Percentiles rank a stretch among this genome's conserved stretches.
These are phyloP conservation scores for Gallinago solitaria DNA, from an alignment of 2,797 vertebrate genomes.

Conservation along the genomic window DNA sequence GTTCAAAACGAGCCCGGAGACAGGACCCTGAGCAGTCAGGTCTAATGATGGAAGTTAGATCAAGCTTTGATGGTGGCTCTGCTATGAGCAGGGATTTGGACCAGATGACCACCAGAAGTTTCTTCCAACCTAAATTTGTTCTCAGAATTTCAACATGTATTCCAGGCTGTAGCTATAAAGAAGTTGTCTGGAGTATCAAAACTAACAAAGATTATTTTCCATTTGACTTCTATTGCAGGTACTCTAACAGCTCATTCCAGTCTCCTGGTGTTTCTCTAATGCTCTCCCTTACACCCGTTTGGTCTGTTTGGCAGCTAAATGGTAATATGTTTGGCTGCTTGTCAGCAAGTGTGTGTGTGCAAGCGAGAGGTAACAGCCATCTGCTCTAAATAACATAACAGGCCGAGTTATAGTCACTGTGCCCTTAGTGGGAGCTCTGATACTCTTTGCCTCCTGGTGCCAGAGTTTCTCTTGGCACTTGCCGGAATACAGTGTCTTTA, in stretches of 20 bases:
- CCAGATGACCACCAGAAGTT: neutral
- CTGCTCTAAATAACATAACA: neutral
- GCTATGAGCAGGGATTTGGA: neutral
- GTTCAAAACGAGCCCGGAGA: neutral
- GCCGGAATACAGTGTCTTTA: neutral
- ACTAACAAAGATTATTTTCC: neutral
- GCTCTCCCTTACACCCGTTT: fast-evolving
- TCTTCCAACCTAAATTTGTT: neutral
- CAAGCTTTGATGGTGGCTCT: neutral
- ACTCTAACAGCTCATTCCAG: neutral
- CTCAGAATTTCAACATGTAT: neutral
- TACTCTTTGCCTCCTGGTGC: fast-evolving
- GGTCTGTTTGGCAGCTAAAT: fast-evolving
- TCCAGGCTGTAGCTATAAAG: neutral
- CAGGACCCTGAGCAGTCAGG: neutral
- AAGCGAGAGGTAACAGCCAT: neutral
- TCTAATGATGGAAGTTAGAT: no score
- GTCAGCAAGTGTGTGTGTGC: neutral
- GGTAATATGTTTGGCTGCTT: neutral
- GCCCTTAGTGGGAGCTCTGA: neutral
- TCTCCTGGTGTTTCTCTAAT: neutral
- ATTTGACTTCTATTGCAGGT: fast-evolving
- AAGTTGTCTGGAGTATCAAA: neutral
- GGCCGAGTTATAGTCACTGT: neutral
- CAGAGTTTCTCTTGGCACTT: neutral